Evolutionary conservation across 2,113 vertebrate genomes (phyloP).

Genomic region (Muscicapa adusta): DNA sequence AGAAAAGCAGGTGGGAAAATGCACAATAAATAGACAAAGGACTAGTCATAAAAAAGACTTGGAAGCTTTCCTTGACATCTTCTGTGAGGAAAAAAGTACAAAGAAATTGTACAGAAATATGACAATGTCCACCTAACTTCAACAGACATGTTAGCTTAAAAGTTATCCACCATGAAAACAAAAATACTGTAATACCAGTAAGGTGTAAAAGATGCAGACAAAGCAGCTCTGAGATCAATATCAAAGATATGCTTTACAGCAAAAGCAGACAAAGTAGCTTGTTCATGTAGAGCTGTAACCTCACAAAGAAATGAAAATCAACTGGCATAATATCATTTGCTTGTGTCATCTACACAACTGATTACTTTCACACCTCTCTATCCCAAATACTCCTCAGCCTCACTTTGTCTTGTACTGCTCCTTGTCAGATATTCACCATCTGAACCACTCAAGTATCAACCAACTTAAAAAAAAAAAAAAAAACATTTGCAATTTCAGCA

Average conservation of each 20-base stretch:
- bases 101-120: background rate
- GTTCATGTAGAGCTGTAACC: background rate
- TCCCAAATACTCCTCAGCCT: background rate
- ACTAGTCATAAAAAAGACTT: background rate
- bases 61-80: background rate
- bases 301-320: background rate
- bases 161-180: background rate
- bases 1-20: background rate
- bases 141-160: background rate
- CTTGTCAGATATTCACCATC: background rate
- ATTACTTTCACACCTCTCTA: background rate
- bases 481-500: constrained; percentile 11
- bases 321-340: background rate
- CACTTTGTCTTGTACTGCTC: background rate
- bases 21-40: background rate
- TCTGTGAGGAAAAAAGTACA: background rate
- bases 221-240: background rate
- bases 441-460: background rate
- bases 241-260: background rate
- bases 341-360: background rate
- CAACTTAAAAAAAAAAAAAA: background rate
- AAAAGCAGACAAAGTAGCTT: background rate
- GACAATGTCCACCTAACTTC: background rate
- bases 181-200: background rate
- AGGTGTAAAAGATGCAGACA: background rate